Evolutionary conservation across 37 sponge, comb jelly and placozoan species (phyloP).

Genomic region (Cliona cf. orientalis): DNA sequence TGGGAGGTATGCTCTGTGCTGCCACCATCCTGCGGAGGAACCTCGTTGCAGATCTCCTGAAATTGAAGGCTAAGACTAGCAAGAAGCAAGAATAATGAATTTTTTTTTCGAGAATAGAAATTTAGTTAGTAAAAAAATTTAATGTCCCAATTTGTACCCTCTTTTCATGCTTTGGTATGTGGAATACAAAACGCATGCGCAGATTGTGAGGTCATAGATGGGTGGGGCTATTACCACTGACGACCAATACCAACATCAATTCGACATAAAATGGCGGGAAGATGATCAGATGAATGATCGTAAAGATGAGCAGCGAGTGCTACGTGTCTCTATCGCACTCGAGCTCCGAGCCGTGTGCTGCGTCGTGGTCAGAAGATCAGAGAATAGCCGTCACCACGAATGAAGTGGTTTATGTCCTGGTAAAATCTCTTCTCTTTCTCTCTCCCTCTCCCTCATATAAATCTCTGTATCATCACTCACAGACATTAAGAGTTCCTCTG

Average conservation of each 20-base stretch:
- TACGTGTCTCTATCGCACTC: background rate
- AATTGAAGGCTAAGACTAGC: background rate
- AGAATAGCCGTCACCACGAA: slow-evolving; percentile 30
- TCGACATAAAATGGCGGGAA: too few species aligned
- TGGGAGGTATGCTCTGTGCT: slow-evolving; percentile 77
- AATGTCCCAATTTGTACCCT: too few species aligned
- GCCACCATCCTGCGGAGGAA: slow-evolving; percentile 82
- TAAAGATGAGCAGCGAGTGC: background rate
- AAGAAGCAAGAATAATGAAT: slow-evolving; percentile 10
- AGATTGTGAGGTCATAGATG: background rate
- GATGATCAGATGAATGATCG: too few species aligned
- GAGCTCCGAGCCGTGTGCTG: slow-evolving; percentile 11
- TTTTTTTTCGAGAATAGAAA: background rate
- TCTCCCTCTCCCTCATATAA: background rate
- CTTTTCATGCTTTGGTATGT: background rate
- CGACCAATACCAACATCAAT: background rate
- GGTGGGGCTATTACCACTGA: background rate
- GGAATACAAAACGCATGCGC: background rate
- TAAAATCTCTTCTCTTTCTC: slow-evolving; percentile 4
- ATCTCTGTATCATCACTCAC: background rate
- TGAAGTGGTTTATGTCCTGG: slow-evolving; percentile 29
- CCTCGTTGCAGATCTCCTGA: slow-evolving; percentile 63
- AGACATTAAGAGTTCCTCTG: background rate
- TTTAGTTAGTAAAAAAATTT: background rate
- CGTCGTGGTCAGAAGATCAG: slow-evolving; percentile 40